Conservation (phyloP, 2,888 invertebrate species). For the Alsophila aescularia region DNA sequence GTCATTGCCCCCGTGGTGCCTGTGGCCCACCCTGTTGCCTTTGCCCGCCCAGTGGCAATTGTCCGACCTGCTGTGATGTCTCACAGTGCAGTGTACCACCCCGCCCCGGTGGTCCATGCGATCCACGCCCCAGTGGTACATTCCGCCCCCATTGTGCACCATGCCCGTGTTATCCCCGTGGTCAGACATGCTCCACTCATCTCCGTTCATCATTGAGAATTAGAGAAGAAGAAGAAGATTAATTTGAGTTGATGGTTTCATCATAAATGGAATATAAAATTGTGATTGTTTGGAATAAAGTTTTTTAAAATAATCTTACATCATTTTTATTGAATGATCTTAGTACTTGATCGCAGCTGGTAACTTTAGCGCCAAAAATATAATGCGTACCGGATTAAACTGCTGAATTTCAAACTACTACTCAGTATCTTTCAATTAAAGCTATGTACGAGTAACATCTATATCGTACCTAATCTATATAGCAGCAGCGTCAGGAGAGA, state of each 20-base stretch:
- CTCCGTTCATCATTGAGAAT: conserved; percentile 63
- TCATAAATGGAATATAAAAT: neutral
- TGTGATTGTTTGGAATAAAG: conserved; percentile 1
- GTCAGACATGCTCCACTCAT: conserved; percentile 38
- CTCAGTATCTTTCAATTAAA: no score
- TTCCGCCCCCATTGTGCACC: conserved; percentile 53
- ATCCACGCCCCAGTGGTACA: conserved; percentile 42
- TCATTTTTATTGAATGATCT: neutral
- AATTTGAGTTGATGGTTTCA: neutral
- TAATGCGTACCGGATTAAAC: no score
- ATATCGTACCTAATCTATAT: no score
- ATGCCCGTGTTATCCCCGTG: conserved; percentile 54
- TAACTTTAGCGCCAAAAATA: no score
- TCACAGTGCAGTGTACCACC: conserved; percentile 46
- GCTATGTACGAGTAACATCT: no score
- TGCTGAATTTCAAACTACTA: no score
- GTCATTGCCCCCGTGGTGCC: conserved; percentile 64
- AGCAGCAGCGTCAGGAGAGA: no score
- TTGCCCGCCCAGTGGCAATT: conserved; percentile 58
- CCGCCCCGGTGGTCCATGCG: conserved; percentile 50
- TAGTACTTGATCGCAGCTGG: no score
- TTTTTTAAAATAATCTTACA: neutral
- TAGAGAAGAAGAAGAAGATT: neutral
- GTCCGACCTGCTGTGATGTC: conserved; percentile 57
- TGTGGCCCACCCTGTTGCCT: conserved; percentile 56